Percentiles rank a stretch among this genome's conserved stretches.
phyloP scores from a whole-genome alignment of 1,140 invertebrate species.

The Zaprionus vittiger region DNA sequence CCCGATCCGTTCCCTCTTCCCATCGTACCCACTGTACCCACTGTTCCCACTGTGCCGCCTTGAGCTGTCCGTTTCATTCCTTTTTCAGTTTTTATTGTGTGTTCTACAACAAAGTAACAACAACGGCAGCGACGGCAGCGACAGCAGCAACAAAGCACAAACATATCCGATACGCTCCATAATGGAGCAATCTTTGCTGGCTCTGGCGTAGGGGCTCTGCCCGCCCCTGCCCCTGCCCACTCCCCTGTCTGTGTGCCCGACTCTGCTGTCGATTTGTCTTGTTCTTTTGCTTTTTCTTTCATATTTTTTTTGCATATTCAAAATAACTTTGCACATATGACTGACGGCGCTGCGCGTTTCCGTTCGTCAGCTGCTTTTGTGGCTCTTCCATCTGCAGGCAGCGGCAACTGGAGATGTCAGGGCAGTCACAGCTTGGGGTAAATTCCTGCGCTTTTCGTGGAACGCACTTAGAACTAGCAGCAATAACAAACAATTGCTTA shows the following conservation, averaged over 20 bases:
- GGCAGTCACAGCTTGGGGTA: slow-evolving; percentile 76
- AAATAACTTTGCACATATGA: slow-evolving; percentile 78
- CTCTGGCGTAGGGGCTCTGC: neutral
- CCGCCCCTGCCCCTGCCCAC: neutral
- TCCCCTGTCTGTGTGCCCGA: neutral
- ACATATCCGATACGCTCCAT: slow-evolving; percentile 38
- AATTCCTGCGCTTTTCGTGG: slow-evolving; percentile 63
- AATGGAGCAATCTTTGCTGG: slow-evolving; percentile 63
- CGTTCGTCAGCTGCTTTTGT: slow-evolving; percentile 72
- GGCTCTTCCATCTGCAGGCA: neutral
- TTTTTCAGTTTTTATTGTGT: slow-evolving; percentile 45
- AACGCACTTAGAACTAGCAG: slow-evolving; percentile 66
- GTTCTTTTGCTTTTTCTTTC: slow-evolving; percentile 41
- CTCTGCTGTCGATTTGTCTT: slow-evolving; percentile 36
- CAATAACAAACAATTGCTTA: slow-evolving; percentile 76
- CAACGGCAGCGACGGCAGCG: slow-evolving; percentile 41
- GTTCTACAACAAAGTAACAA: slow-evolving; percentile 79
- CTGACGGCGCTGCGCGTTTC: slow-evolving; percentile 72
- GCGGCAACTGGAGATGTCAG: slow-evolving; percentile 20
- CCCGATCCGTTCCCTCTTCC: neutral
- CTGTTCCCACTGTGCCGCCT: neutral
- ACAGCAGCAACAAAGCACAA: slow-evolving; percentile 38
- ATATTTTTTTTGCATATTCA: slow-evolving; percentile 79
- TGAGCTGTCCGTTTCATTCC: slow-evolving; percentile 26
- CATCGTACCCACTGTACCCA: neutral